Conservation (phyloP, 2,888 invertebrate genomes). For the Seira musarum region DNA sequence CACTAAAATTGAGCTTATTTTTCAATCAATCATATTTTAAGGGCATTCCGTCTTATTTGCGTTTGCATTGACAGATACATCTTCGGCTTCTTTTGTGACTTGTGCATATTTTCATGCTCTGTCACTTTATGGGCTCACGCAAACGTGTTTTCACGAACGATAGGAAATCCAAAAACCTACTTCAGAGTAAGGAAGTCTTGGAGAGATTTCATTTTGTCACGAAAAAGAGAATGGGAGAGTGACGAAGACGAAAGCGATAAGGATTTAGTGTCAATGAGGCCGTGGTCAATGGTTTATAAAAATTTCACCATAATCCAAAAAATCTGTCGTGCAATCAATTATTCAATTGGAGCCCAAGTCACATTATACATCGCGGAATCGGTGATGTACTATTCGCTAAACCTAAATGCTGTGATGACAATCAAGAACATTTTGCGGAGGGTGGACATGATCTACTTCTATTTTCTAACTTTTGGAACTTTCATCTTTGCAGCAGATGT, state of each 20-base stretch:
- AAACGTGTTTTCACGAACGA: slow-evolving; percentile 10
- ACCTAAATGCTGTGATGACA: slow-evolving; percentile 12
- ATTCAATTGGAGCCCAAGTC: slow-evolving; percentile 11
- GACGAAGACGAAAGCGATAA: not conserved
- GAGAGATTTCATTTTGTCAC: not conserved
- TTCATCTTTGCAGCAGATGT: slow-evolving; percentile 23
- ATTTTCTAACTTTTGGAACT: not conserved
- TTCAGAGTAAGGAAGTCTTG: not conserved
- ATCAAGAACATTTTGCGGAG: not conserved
- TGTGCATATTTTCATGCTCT: slow-evolving; percentile 14
- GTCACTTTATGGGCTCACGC: slow-evolving; percentile 26
- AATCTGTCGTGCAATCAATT: no score
- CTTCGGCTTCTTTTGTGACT: slow-evolving; percentile 24
- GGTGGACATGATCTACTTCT: slow-evolving; percentile 10
- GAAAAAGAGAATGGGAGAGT: not conserved
- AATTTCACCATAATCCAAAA: slow-evolving; percentile 10
- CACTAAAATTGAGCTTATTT: no score
- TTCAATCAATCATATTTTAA: no score
- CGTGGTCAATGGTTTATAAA: not conserved
- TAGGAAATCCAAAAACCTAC: not conserved
- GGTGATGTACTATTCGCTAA: slow-evolving; percentile 30
- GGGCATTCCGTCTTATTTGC: no score
- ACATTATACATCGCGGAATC: slow-evolving; percentile 25
- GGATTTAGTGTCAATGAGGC: no score
- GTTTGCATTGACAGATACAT: slow-evolving; percentile 5